Percentiles rank a stretch among this genome's conserved stretches.
These are phyloP conservation scores for Anguilla megastoma DNA, from an alignment of 2,797 vertebrate genomes.

Conservation along the genomic window DNA sequence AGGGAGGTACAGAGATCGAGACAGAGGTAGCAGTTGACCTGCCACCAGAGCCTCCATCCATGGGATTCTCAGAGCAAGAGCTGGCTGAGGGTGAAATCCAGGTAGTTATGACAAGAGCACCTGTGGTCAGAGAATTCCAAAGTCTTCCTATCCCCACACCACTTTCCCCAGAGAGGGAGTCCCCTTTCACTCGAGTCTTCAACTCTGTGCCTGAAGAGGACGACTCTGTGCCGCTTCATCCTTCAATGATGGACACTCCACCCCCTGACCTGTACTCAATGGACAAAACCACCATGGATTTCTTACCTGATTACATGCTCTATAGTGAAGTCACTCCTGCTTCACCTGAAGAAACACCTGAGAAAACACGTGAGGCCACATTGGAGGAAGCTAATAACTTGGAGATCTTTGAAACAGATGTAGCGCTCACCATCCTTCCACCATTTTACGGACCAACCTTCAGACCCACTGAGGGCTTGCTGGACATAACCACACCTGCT, in stretches of 20 bases:
- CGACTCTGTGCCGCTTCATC: conserved; percentile 38
- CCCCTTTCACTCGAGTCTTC: conserved; percentile 60
- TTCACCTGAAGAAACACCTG: not conserved
- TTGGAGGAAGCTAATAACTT: conserved; percentile 24
- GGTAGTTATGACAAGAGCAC: conserved; percentile 32
- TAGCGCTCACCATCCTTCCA: not conserved
- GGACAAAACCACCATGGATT: conserved; percentile 16
- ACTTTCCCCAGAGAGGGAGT: conserved; percentile 62
- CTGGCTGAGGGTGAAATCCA: conserved; percentile 63
- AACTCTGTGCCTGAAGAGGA: conserved; percentile 54
- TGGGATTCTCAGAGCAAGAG: conserved; percentile 50
- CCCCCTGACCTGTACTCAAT: not conserved
- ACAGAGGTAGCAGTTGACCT: conserved; percentile 27
- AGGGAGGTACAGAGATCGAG: conserved; percentile 41
- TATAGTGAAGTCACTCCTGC: not conserved
- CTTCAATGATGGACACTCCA: conserved; percentile 27
- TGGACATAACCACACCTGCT: not conserved
- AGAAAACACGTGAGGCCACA: not conserved
- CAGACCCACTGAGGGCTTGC: conserved; percentile 25
- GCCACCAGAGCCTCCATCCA: not conserved
- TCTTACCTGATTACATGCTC: not conserved
- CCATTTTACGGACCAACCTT: conserved; percentile 37
- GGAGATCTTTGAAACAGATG: conserved; percentile 29
- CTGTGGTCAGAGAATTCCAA: not conserved
- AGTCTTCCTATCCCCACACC: conserved; percentile 52